Conservation (phyloP, 2,797 vertebrate genomes). For the Cuniculus paca region DNA sequence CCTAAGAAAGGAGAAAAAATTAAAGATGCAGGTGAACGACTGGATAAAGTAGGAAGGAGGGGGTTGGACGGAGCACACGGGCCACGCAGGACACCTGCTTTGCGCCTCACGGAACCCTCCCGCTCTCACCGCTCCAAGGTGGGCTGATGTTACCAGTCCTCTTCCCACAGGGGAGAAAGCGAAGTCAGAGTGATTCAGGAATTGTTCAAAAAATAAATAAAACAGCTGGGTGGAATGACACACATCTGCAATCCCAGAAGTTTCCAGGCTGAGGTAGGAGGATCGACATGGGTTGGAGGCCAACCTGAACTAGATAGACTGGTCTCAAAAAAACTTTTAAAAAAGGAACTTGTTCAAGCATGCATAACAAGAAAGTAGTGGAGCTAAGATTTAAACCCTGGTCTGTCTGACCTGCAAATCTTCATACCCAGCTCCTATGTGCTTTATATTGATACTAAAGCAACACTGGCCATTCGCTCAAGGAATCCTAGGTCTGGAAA, state of each 20-base stretch:
- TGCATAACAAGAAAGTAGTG: not conserved
- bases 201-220: not conserved
- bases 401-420: not conserved
- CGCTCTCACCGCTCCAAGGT: not conserved
- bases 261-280: no score
- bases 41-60: not conserved
- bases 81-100: not conserved
- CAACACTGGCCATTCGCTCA: not conserved
- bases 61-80: not conserved
- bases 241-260: no score
- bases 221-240: no score
- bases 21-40: not conserved
- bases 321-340: no score
- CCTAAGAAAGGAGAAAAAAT: not conserved
- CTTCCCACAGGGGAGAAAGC: not conserved
- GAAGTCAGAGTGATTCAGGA: not conserved
- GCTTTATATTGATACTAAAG: not conserved
- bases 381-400: not conserved
- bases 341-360: not conserved
- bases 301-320: no score
- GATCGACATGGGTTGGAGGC: no score
- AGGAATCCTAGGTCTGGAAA: not conserved
- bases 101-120: not conserved
- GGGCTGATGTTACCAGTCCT: not conserved
- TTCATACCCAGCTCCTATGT: not conserved